Conservation (phyloP, 2,797 vertebrate species). For the Fratercula arctica region DNA sequence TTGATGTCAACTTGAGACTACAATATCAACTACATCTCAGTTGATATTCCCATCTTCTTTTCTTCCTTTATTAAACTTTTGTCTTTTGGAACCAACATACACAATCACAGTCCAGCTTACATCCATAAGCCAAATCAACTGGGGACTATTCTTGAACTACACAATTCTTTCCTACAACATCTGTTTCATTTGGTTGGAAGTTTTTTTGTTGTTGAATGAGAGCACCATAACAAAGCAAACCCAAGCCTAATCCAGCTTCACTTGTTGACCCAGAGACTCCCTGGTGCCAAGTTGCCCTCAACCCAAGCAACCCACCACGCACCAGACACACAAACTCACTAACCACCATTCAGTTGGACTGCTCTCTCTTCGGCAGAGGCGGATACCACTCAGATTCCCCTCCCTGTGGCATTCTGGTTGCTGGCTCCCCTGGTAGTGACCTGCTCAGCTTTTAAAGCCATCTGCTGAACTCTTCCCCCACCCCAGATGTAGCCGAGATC, state of each 20-base stretch:
- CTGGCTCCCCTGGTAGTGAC: not conserved
- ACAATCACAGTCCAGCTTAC: not conserved
- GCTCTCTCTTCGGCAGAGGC: not conserved
- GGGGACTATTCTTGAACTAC: not conserved
- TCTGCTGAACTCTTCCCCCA: not conserved
- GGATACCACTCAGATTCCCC: not conserved
- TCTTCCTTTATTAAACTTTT: not conserved
- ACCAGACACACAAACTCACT: not conserved
- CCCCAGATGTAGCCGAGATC: not conserved
- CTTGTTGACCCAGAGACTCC: not conserved
- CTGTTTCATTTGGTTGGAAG: fast-evolving
- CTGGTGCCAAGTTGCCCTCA: not conserved
- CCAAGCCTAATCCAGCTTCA: not conserved
- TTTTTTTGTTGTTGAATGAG: not conserved
- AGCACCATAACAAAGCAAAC: not conserved
- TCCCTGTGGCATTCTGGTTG: fast-evolving
- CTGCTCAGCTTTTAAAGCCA: constrained; percentile 18
- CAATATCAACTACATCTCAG: not conserved
- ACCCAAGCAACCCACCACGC: not conserved
- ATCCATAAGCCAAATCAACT: not conserved
- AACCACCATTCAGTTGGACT: not conserved
- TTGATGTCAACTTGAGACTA: no score
- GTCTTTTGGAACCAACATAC: not conserved
- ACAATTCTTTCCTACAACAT: not conserved
- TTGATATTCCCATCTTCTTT: not conserved